Percentiles rank a stretch among this genome's conserved stretches.
These are phyloP conservation scores for Apogon talboti DNA, from an alignment of 2,797 vertebrate genomes.

Conservation along the genomic window DNA sequence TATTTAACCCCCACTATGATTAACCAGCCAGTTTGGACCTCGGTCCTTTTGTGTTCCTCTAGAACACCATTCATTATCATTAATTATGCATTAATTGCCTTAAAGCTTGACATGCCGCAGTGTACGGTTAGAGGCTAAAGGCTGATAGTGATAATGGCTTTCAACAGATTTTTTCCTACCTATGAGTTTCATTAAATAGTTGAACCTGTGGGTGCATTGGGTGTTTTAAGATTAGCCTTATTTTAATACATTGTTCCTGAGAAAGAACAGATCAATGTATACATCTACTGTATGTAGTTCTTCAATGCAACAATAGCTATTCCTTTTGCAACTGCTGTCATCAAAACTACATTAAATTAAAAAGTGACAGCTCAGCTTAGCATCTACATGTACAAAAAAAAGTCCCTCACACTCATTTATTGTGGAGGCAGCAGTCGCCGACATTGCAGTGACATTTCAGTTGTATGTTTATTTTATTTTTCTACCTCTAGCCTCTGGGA, in stretches of 20 bases:
- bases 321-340: too few species aligned
- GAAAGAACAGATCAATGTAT: too few species aligned
- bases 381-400: slow-evolving; percentile 20
- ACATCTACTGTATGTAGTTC: too few species aligned
- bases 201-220: too few species aligned
- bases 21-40: slow-evolving; percentile 33
- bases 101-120: slow-evolving; percentile 21
- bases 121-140: slow-evolving; percentile 6
- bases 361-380: slow-evolving; percentile 16
- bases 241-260: too few species aligned
- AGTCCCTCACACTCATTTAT: slow-evolving; percentile 10
- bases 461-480: neutral
- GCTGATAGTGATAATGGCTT: slow-evolving; percentile 3
- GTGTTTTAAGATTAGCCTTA: too few species aligned
- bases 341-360: neutral
- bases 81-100: slow-evolving; percentile 52
- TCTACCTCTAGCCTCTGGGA: neutral
- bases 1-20: slow-evolving; percentile 57
- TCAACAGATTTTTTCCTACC: neutral
- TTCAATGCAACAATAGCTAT: too few species aligned
- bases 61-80: slow-evolving; percentile 52
- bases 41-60: slow-evolving; percentile 25
- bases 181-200: too few species aligned
- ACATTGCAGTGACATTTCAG: slow-evolving; percentile 28
- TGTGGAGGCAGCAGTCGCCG: slow-evolving; percentile 8